phyloP scores from a whole-genome alignment of 2,797 vertebrate genomes.

The Sphenopsis melanotis region DNA sequence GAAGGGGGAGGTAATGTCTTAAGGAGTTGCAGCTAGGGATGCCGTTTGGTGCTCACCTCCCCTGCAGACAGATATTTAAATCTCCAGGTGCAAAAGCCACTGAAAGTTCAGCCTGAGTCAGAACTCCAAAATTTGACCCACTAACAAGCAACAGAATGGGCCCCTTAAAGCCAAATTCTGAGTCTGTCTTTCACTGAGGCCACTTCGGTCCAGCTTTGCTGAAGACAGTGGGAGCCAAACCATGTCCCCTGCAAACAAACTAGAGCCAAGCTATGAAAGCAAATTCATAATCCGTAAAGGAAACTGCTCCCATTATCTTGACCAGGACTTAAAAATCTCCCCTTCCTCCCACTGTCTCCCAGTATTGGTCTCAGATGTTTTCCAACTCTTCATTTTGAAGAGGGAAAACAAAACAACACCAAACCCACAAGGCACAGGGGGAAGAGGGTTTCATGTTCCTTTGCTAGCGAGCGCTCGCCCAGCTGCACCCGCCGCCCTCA shows the following conservation, averaged over 20 bases:
- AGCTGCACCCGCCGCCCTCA: neutral
- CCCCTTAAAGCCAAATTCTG: neutral
- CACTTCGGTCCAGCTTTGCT: neutral
- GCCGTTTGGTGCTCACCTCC: constrained; percentile 16
- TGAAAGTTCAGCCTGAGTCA: constrained; percentile 51
- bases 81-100: constrained; percentile 53
- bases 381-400: neutral
- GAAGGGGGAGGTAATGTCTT: neutral
- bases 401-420: neutral
- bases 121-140: neutral
- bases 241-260: neutral
- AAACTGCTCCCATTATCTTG: neutral
- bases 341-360: neutral
- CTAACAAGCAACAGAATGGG: neutral
- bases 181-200: neutral
- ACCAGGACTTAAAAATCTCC: neutral
- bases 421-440: neutral
- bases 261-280: neutral
- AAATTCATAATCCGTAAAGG: neutral
- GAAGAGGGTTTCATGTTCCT: neutral
- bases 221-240: neutral
- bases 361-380: neutral
- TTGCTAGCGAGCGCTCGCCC: neutral
- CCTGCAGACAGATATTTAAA: constrained; percentile 53
- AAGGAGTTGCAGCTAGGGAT: constrained; percentile 6